Evolutionary conservation across 2,797 vertebrate species (phyloP).

Genomic region (Florisuga fusca): DNA sequence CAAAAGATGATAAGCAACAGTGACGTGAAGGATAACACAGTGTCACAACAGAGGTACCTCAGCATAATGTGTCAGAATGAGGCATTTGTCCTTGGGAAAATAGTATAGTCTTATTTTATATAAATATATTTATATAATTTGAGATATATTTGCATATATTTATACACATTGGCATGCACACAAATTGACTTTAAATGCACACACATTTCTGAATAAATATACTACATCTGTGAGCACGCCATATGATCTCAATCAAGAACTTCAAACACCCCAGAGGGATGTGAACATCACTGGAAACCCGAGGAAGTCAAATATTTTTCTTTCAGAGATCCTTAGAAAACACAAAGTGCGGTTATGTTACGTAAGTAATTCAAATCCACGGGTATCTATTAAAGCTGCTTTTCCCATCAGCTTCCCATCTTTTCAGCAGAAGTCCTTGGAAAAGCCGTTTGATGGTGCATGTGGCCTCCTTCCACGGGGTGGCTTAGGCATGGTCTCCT

Average conservation of each 20-base stretch:
- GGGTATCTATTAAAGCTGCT: background rate
- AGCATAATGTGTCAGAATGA: constrained; percentile 26
- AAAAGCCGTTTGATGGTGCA: background rate
- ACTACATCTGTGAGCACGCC: background rate
- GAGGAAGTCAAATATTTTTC: rapidly evolving
- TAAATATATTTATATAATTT: background rate
- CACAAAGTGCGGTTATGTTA: rapidly evolving
- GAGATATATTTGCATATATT: background rate
- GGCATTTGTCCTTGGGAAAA: constrained; percentile 24
- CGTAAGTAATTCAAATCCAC: background rate
- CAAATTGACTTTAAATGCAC: background rate
- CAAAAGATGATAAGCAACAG: constrained; percentile 10
- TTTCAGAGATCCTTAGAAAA: background rate
- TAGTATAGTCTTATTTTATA: background rate
- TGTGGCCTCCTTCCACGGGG: background rate
- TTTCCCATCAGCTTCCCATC: background rate
- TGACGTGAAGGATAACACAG: constrained; percentile 39
- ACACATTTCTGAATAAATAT: background rate
- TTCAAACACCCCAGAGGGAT: background rate
- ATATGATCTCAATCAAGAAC: background rate
- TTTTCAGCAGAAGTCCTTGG: background rate
- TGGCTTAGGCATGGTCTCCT: background rate
- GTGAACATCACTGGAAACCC: background rate
- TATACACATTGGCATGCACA: background rate
- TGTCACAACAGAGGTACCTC: constrained; percentile 40